Percentiles rank a stretch among this genome's conserved stretches.
Evolutionary conservation across 2,113 vertebrate genomes (phyloP).

Genomic region (Pelecanus crispus): DNA sequence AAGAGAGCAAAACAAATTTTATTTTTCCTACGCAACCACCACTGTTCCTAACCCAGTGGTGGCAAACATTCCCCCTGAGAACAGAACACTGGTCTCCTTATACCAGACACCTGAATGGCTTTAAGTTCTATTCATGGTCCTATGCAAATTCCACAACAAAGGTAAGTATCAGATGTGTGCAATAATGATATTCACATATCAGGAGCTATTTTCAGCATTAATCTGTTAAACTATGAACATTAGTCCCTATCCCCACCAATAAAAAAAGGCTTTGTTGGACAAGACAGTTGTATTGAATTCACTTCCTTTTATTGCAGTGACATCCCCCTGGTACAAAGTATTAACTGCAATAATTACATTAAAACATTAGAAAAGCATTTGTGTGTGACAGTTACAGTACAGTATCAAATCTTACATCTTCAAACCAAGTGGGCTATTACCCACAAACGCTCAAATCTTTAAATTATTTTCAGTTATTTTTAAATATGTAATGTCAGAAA

Average conservation of each 20-base stretch:
- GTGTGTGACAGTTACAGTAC: slow-evolving; percentile 87
- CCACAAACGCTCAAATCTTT: slow-evolving; percentile 66
- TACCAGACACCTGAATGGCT: background rate
- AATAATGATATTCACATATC: background rate
- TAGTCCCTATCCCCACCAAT: background rate
- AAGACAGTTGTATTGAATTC: slow-evolving; percentile 62
- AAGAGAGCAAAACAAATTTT: background rate
- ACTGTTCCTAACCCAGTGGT: background rate
- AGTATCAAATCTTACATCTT: slow-evolving; percentile 89
- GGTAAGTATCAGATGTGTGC: background rate
- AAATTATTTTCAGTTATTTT: slow-evolving; percentile 78
- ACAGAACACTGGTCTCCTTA: background rate
- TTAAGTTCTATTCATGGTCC: background rate
- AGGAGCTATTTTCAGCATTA: background rate
- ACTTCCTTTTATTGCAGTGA: slow-evolving; percentile 80
- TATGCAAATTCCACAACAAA: background rate
- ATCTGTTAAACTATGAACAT: background rate
- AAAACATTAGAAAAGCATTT: slow-evolving; percentile 95
- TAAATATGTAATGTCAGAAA: slow-evolving; percentile 74
- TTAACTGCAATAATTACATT: slow-evolving; percentile 88
- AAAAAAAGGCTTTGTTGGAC: slow-evolving; percentile 8
- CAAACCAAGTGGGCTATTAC: slow-evolving; percentile 70
- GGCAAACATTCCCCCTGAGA: background rate
- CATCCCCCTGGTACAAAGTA: slow-evolving; percentile 87
- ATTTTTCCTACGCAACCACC: fast-evolving